Percentiles rank a stretch among this genome's conserved stretches.
Conservation (phyloP, 1,140 invertebrate genomes). For the Lepidurus arcticus region DNA sequence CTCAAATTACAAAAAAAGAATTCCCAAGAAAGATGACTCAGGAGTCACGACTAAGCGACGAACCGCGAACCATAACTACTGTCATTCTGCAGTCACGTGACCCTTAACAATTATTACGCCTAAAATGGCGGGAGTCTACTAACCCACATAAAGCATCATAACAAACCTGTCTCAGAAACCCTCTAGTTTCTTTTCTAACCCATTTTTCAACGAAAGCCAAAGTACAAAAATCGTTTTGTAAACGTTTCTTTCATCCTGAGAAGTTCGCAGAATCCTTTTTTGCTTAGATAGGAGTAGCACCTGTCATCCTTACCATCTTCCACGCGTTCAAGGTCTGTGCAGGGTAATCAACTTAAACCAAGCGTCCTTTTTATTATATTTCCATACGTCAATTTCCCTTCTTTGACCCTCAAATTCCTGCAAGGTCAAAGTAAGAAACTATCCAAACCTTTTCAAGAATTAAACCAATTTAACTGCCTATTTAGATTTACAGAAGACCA, state of each 20-base stretch:
- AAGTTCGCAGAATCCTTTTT: neutral
- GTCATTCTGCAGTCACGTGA: neutral
- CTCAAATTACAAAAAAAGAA: too few relatives aligned
- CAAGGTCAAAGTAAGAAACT: too few relatives aligned
- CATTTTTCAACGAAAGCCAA: neutral
- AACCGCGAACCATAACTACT: neutral
- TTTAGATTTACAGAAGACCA: neutral
- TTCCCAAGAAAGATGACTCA: too few relatives aligned
- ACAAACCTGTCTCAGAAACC: neutral
- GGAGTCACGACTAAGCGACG: neutral
- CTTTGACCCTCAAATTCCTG: too few relatives aligned
- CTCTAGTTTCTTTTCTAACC: neutral
- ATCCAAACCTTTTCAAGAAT: neutral
- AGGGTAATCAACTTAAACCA: neutral
- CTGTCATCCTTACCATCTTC: neutral
- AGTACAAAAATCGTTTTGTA: neutral
- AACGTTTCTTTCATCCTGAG: slow-evolving; percentile 11
- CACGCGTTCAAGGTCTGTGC: neutral
- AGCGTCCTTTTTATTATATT: neutral
- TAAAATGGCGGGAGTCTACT: neutral
- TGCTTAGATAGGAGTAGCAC: neutral
- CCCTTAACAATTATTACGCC: neutral
- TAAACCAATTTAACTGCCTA: neutral
- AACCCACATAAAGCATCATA: neutral
- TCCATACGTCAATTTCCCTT: neutral